phyloP scores from a whole-genome alignment of 2,888 invertebrate species.

The Eurytoma adleriae region DNA sequence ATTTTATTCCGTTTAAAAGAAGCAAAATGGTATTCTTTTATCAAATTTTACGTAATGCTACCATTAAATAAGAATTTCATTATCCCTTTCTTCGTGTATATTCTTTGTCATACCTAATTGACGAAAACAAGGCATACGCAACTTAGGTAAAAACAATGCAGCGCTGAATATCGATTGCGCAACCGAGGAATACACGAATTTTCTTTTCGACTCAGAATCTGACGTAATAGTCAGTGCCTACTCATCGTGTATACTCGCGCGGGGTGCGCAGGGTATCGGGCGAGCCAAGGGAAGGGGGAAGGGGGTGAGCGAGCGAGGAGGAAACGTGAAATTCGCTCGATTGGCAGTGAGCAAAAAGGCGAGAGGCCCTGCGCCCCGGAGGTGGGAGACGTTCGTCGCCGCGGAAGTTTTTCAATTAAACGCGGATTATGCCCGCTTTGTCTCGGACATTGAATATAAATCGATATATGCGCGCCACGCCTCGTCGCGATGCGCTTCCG shows the following conservation, averaged over 20 bases:
- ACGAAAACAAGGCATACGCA: no score
- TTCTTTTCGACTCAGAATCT: background rate
- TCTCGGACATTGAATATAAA: constrained; percentile 64
- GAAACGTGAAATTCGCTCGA: constrained; percentile 9
- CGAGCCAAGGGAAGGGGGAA: background rate
- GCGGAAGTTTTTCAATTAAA: constrained; percentile 74
- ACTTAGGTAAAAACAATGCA: no score
- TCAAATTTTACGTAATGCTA: no score
- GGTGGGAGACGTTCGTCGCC: constrained; percentile 8
- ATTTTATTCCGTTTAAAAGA: no score
- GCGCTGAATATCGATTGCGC: background rate
- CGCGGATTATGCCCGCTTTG: constrained; percentile 74
- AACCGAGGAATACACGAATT: background rate
- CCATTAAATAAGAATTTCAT: no score
- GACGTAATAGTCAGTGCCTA: background rate
- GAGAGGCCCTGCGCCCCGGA: background rate
- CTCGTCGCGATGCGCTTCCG: constrained; percentile 59
- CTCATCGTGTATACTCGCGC: constrained; percentile 20
- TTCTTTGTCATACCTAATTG: no score
- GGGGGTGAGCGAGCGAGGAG: background rate
- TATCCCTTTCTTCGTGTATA: no score
- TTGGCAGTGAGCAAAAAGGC: constrained; percentile 19
- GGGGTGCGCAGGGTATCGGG: background rate
- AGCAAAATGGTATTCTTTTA: no score
- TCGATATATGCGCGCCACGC: constrained; percentile 63